Base-by-base conservation (phyloP, 2,113 vertebrate species). In the Lasiurus borealis region DNA sequence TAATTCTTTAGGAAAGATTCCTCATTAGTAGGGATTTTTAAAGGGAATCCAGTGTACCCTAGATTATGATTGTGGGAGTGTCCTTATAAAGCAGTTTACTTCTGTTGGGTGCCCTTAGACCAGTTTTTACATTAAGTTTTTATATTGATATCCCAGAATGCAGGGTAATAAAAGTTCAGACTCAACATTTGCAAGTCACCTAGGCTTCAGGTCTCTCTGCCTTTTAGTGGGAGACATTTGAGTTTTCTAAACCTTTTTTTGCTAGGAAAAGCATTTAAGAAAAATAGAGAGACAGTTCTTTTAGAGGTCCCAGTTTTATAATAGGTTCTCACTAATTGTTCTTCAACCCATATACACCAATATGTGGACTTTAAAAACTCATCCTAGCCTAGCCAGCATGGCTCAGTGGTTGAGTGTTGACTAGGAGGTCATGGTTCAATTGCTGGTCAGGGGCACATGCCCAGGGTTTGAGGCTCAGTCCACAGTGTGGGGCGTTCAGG, bases 121-220 rank as follows among this genome's bases (percentile, higher is more conserved):
- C 12, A 92, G 36, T 48, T 88, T 95, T 78, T 50, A 91, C 3
- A 68, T 44, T 83, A 36, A 72, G 27, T 46, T 80, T 87, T 62
- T 36, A 85, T 14, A n/a, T 27, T 81, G 14, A 36, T 62, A 91
- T 68, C 83, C 19, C 15, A 54, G 27, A 52, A 36, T 31, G 50
- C 64, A 19, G 25, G 27, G 23, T 87, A 59, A 14, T 16, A 46
- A 40, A 76, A 87, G 78, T 54, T 95, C 27, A 90, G n/a, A 84
- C 4, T 78, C 69, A 75, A 23, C 36, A 64, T 85, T 81, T 48
- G 10, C 40, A 52, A 62, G 40, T 75, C n/a, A 69, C 18, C 50
- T 78, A 91, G 40, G 8, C 4, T 91, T 95, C 5, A n/a, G 25
- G 46, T 80, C 50, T 76, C 78, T 86, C 19, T 81, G 14, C 69